Percentiles rank a stretch among this genome's conserved stretches.
Conservation (phyloP, 2,797 vertebrate genomes). For the Syncerus caffer region DNA sequence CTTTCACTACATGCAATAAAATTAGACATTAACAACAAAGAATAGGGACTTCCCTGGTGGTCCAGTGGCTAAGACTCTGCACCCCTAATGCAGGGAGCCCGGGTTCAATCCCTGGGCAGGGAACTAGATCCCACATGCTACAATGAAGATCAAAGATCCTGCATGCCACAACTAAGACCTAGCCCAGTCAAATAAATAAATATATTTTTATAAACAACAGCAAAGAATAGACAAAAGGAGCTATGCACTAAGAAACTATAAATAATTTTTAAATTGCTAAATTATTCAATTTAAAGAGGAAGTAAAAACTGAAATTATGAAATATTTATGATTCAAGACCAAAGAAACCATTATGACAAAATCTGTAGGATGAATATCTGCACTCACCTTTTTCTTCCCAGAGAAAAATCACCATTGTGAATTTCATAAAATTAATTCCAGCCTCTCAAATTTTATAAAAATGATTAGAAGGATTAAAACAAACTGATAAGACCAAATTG, state of each 20-base stretch:
- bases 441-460: not conserved
- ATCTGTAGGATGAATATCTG: not conserved
- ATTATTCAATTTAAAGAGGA: not conserved
- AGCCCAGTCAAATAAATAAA: not conserved
- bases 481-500: constrained; percentile 11
- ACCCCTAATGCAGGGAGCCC: not conserved
- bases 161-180: not conserved
- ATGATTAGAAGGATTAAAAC: not conserved
- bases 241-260: not conserved
- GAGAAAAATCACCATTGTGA: constrained; percentile 14
- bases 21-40: constrained; percentile 11
- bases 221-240: not conserved
- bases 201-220: not conserved
- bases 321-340: not conserved
- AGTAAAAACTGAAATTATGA: not conserved
- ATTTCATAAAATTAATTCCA: not conserved
- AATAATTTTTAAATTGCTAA: not conserved
- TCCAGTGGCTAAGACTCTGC: not conserved
- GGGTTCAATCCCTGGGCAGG: not conserved
- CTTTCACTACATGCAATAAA: not conserved
- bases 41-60: not conserved
- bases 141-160: not conserved
- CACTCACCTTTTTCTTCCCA: not conserved
- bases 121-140: not conserved
- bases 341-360: not conserved